Base-by-base conservation (phyloP, 2,888 invertebrate species). In the Fabriciana adippe region DNA sequence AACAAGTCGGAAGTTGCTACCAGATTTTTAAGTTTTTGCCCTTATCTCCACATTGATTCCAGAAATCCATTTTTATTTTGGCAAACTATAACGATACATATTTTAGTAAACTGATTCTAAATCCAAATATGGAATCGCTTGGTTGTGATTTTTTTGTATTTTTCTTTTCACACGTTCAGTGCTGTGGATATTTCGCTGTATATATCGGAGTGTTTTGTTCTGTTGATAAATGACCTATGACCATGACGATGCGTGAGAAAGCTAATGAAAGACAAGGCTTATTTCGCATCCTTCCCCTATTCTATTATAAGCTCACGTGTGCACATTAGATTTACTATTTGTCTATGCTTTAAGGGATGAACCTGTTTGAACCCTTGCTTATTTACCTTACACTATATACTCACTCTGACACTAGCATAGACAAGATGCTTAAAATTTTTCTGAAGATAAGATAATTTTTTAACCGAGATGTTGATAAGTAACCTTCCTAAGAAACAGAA, bases 291-390 rank as follows among this genome's bases (percentile, higher is more conserved):
- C 78, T 41, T 41, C 83, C 81, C 86, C 83, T 81, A 82, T 75
- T 69, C 62, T 76, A 79, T 68, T 73, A 68, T 84, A 41, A 41
- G 35, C 79, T 77, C 80, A 81, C 79, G 81, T 80, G 76, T 75
- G 73, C 78, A 71, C 63, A 56, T 68, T 83, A 70, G 79, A 80
- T 82, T 61, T 61, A 82, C 82, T 85, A 84, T 86, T 88, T 85
- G 82, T 85, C 86, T 86, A 85, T 79, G 77, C 74, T 83, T 76
- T 75, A 81, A 79, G 70, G 80, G 80, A 81, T 82, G 74, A 88
- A 91, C 91, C 90, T 90, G 91, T 90, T 84, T 77, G 72, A 77
- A 81, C 80, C 81, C 81, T 69, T 79, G 50, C 50, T 35, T 83
- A 78, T 79, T 76, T 75, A 71, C 69, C 74, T 72, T 67, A 61